These are phyloP conservation scores for Catamblyrhynchus diadema DNA, from an alignment of 2,797 vertebrate species.

Conservation along the genomic window DNA sequence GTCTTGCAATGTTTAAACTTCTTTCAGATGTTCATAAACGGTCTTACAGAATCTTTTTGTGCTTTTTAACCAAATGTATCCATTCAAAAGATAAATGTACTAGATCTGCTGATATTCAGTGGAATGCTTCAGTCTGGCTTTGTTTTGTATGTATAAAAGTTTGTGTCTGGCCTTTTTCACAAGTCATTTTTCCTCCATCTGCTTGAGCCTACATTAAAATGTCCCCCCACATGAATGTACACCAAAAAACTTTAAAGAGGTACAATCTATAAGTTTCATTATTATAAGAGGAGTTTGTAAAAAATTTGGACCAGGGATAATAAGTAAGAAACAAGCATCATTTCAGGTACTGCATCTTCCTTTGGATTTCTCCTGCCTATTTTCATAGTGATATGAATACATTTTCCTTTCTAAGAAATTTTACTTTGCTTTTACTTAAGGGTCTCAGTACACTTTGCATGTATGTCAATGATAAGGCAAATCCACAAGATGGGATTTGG, in stretches of 20 bases:
- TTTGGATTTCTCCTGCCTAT: not conserved
- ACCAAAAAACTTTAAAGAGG: not conserved
- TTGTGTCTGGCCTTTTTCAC: not conserved
- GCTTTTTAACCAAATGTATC: not conserved
- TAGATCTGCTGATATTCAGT: not conserved
- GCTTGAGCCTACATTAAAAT: not conserved
- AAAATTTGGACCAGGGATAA: not conserved
- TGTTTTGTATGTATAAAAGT: not conserved
- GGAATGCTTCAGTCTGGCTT: constrained; percentile 3
- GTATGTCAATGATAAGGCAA: not conserved
- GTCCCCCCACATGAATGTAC: not conserved
- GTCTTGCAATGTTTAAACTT: not conserved
- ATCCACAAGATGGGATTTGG: not conserved
- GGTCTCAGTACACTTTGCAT: not conserved
- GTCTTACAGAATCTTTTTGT: not conserved
- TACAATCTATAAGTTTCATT: not conserved
- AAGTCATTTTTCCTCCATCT: not conserved
- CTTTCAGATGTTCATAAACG: constrained; percentile 23
- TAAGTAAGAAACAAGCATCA: not conserved
- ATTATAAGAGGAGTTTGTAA: not conserved
- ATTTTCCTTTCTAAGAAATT: not conserved
- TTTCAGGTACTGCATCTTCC: not conserved
- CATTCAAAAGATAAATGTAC: not conserved
- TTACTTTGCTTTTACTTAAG: not conserved
- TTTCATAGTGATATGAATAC: not conserved